phyloP scores from a whole-genome alignment of 2,888 invertebrate species.

The Branchipolynoe longqiensis region DNA sequence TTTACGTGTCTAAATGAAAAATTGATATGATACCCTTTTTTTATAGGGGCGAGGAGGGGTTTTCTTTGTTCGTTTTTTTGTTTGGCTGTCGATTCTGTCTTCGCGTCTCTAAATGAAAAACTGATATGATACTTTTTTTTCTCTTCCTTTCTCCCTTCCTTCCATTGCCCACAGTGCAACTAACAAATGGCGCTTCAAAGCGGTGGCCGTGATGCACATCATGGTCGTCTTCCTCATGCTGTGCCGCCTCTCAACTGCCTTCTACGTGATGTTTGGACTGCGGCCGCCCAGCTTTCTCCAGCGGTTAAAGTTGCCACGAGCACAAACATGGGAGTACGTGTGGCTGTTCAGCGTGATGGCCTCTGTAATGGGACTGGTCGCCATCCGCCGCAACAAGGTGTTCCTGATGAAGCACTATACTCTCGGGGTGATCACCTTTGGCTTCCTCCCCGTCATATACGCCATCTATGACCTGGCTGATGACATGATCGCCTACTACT shows the following conservation, averaged over 20 bases:
- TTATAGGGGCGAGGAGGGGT: too few species aligned
- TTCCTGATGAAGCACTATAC: constrained; percentile 83
- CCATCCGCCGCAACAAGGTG: constrained; percentile 92
- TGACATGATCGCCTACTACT: constrained; percentile 91
- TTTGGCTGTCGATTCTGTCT: too few species aligned
- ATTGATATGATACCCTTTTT: too few species aligned
- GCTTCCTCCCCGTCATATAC: constrained; percentile 90
- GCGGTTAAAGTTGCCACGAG: constrained; percentile 94
- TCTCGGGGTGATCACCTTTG: constrained; percentile 88
- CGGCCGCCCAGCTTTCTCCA: constrained; percentile 94
- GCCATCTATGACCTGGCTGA: constrained; percentile 91
- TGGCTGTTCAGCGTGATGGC: constrained; percentile 93
- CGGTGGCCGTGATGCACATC: constrained; percentile 96
- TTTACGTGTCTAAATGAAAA: too few species aligned
- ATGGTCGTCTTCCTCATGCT: constrained; percentile 94
- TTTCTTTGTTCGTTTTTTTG: too few species aligned
- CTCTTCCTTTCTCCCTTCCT: too few species aligned
- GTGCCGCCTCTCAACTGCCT: constrained; percentile 93
- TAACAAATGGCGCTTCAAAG: constrained; percentile 97
- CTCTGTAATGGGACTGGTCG: constrained; percentile 92
- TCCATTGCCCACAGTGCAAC: constrained; percentile 94
- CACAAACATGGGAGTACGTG: constrained; percentile 95
- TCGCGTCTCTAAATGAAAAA: too few species aligned
- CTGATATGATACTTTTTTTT: too few species aligned
- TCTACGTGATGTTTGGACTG: constrained; percentile 95